Percentiles rank a stretch among this genome's conserved stretches.
Evolutionary conservation across 2,113 vertebrate species (phyloP).

Genomic region (Macrotis lagotis): DNA sequence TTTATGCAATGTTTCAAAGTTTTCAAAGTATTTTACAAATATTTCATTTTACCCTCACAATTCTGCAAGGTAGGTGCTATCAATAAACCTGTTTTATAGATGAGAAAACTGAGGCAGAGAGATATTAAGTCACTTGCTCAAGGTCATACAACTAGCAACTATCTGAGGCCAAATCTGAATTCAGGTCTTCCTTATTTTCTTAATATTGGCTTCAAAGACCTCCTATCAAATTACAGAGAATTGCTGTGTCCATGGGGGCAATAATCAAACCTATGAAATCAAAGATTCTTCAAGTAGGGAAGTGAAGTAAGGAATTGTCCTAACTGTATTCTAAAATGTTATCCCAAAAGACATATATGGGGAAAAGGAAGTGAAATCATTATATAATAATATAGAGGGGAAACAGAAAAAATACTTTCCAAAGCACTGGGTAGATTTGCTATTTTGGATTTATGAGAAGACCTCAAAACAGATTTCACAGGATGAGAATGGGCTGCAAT

Average conservation of each 20-base stretch:
- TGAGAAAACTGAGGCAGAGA: neutral
- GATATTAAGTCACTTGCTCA: neutral
- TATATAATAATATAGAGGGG: neutral
- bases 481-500: neutral
- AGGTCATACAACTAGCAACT: neutral
- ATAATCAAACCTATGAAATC: neutral
- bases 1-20: too few species aligned
- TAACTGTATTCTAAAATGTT: neutral
- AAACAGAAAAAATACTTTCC: neutral
- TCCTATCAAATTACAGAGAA: neutral
- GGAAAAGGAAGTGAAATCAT: neutral
- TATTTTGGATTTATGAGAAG: neutral
- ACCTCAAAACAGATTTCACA: neutral
- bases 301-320: neutral
- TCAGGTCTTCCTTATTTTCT: neutral
- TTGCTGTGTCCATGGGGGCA: neutral
- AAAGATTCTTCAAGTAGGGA: neutral
- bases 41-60: neutral
- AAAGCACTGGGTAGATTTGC: neutral
- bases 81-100: neutral
- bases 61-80: neutral
- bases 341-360: neutral
- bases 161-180: neutral
- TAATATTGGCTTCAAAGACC: neutral
- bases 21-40: neutral